These are phyloP conservation scores for Hemibagrus wyckioides DNA, from an alignment of 2,113 vertebrate genomes.

Conservation along the genomic window DNA sequence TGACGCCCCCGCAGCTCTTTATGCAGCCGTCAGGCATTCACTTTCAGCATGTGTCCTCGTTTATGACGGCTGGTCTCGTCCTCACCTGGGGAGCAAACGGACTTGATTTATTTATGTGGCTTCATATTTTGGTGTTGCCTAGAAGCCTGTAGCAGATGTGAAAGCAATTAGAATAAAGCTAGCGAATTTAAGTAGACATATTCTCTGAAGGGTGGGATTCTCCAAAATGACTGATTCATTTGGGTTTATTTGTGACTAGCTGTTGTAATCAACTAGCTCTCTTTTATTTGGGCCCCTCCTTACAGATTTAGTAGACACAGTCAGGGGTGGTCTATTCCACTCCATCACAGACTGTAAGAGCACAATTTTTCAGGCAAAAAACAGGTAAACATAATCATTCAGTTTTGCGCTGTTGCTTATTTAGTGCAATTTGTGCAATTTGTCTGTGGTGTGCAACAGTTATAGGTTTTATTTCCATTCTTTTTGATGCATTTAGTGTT, in stretches of 20 bases:
- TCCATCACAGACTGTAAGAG: neutral
- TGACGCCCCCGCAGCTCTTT: slow-evolving; percentile 57
- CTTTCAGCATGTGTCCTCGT: slow-evolving; percentile 46
- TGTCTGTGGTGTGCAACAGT: slow-evolving; percentile 27
- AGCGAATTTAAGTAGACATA: neutral
- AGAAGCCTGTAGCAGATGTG: slow-evolving; percentile 24
- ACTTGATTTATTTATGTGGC: slow-evolving; percentile 51
- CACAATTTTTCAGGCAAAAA: neutral
- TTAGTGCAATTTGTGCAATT: neutral
- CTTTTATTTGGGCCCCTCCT: slow-evolving; percentile 17
- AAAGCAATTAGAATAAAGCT: slow-evolving; percentile 27
- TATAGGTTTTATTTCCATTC: neutral
- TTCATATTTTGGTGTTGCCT: slow-evolving; percentile 27
- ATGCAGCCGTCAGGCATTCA: slow-evolving; percentile 35
- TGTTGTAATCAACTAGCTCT: slow-evolving; percentile 44
- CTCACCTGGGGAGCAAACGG: slow-evolving; percentile 51
- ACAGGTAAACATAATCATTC: neutral
- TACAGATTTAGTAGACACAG: slow-evolving; percentile 1
- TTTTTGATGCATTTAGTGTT: slow-evolving; percentile 1
- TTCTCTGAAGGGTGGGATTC: neutral
- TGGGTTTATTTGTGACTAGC: neutral
- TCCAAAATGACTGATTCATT: neutral
- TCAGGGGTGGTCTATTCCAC: slow-evolving; percentile 18
- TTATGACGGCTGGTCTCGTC: slow-evolving; percentile 45
- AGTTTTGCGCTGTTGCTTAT: neutral